Conservation (phyloP, 2,888 invertebrate species). For the Xylota segnis region DNA sequence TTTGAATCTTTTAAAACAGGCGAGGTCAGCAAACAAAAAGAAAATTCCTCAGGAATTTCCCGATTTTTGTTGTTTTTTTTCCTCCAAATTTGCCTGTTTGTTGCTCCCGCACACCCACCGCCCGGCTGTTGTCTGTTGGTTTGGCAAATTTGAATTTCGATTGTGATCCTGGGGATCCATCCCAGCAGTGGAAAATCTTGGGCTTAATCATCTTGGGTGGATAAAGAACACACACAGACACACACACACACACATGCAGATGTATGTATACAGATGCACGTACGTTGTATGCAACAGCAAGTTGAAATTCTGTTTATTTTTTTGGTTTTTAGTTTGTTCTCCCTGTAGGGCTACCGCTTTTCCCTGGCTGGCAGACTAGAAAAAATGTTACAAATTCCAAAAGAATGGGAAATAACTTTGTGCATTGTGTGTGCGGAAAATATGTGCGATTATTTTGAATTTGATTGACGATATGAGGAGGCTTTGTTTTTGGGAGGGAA, state of each 20-base stretch:
- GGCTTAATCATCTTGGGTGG: neutral
- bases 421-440: neutral
- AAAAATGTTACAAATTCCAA: neutral
- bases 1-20: slow-evolving; percentile 50
- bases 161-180: too few species aligned
- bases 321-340: neutral
- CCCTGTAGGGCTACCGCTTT: slow-evolving; percentile 1
- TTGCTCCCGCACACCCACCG: too few species aligned
- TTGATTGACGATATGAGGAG: slow-evolving; percentile 3
- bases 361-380: neutral
- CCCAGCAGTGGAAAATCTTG: too few species aligned
- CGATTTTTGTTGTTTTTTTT: neutral
- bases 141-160: neutral
- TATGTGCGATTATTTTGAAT: neutral
- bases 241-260: neutral
- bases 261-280: neutral
- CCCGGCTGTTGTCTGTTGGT: neutral
- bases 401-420: neutral
- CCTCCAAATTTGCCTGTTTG: neutral
- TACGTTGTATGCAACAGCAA: slow-evolving; percentile 64
- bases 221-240: neutral
- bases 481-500: slow-evolving; percentile 11
- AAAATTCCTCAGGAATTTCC: slow-evolving; percentile 34
- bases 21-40: slow-evolving; percentile 54
- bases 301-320: slow-evolving; percentile 56